Percentiles rank a stretch among this genome's conserved stretches.
phyloP scores from a whole-genome alignment of 2,888 invertebrate genomes.

The Watsonalla cultraria region DNA sequence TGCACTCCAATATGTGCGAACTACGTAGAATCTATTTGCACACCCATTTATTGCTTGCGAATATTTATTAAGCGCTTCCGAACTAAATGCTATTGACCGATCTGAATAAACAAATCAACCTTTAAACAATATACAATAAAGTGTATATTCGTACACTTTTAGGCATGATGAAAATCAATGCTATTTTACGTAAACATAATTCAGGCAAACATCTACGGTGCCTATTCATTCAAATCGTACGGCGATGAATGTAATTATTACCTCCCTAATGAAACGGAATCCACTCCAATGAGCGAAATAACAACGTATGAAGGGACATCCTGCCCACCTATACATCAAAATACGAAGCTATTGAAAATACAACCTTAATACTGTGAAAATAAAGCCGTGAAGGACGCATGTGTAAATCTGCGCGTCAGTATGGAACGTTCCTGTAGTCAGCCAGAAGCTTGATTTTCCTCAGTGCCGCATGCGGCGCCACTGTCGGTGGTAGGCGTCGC shows the following conservation, averaged over 20 bases:
- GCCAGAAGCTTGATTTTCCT: slow-evolving; percentile 50
- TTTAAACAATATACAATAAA: too few relatives aligned
- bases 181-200: background rate
- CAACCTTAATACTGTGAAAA: slow-evolving; percentile 20
- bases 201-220: background rate
- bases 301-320: slow-evolving; percentile 61
- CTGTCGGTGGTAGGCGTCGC: slow-evolving; percentile 66
- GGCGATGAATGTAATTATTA: slow-evolving; percentile 34
- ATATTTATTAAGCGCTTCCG: too few relatives aligned
- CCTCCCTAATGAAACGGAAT: slow-evolving; percentile 54
- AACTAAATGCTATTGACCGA: too few relatives aligned
- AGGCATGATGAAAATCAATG: background rate
- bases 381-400: slow-evolving; percentile 28
- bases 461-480: slow-evolving; percentile 76
- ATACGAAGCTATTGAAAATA: slow-evolving; percentile 13
- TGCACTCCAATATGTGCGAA: background rate
- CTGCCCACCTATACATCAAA: slow-evolving; percentile 39
- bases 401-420: slow-evolving; percentile 30
- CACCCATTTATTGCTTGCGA: background rate
- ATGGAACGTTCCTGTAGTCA: slow-evolving; percentile 48
- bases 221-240: slow-evolving; percentile 2
- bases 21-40: background rate
- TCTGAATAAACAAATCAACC: too few relatives aligned
- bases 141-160: background rate
- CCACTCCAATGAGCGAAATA: slow-evolving; percentile 56